Percentiles rank a stretch among this genome's conserved stretches.
Conservation (phyloP, 2,797 vertebrate genomes). For the Hemibagrus guttatus region DNA sequence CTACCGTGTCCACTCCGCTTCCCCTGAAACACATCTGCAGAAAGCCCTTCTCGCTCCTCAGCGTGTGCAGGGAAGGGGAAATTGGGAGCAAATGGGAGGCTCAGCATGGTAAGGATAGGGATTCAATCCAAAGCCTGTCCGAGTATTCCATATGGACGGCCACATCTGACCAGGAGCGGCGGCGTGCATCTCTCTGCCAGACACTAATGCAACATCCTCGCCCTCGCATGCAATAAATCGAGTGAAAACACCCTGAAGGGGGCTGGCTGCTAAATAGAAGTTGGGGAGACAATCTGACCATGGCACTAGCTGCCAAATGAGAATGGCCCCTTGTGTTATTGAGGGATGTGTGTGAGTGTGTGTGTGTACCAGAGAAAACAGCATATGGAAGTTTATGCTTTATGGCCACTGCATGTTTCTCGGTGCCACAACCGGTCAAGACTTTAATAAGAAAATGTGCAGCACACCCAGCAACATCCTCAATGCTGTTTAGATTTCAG, state of each 20-base stretch:
- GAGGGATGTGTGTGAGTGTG: background rate
- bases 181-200: conserved; percentile 39
- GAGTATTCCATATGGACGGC: conserved; percentile 43
- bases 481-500: conserved; percentile 45
- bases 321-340: conserved; percentile 34
- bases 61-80: conserved; percentile 39
- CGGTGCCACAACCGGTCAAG: conserved; percentile 20
- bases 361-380: background rate
- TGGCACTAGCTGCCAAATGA: conserved; percentile 41
- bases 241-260: conserved; percentile 52
- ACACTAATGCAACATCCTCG: conserved; percentile 45
- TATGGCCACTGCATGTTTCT: conserved; percentile 19
- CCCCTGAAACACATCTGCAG: background rate
- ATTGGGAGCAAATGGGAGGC: conserved; percentile 36
- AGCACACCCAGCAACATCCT: conserved; percentile 25
- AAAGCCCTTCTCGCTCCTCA: conserved; percentile 23
- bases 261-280: conserved; percentile 45
- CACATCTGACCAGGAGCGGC: conserved; percentile 25
- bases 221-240: conserved; percentile 45
- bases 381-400: conserved; percentile 18
- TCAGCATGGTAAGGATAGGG: conserved; percentile 10
- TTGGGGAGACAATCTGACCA: conserved; percentile 44
- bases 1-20: conserved; percentile 5
- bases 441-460: conserved; percentile 46
- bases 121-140: conserved; percentile 18